phyloP scores from a whole-genome alignment of 2,888 invertebrate species.

The Hirtodrosophila trivittata region DNA sequence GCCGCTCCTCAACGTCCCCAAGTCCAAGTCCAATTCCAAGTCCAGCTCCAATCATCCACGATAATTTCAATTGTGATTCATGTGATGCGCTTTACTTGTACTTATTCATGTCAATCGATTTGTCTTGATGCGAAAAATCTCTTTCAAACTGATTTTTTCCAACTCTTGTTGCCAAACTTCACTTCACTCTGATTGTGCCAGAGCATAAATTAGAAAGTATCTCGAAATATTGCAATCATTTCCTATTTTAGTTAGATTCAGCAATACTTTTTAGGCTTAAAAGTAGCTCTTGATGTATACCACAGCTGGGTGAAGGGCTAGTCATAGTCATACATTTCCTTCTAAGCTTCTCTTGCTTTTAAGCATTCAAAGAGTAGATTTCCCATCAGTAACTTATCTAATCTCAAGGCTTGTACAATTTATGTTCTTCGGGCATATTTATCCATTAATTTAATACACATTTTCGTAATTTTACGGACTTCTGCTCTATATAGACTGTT shows the following conservation, averaged over 20 bases:
- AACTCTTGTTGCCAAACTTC: constrained; percentile 8
- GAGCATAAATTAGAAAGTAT: not conserved
- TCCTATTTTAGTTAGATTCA: too few species aligned
- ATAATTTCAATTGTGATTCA: constrained; percentile 73
- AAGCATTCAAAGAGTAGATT: too few species aligned
- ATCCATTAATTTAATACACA: not conserved
- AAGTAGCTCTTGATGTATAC: too few species aligned
- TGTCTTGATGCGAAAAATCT: constrained; percentile 18
- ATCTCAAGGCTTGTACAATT: too few species aligned
- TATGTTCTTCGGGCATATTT: too few species aligned
- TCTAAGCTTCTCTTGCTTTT: too few species aligned
- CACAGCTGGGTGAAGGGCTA: too few species aligned
- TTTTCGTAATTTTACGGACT: not conserved
- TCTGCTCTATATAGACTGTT: not conserved
- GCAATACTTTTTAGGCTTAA: too few species aligned
- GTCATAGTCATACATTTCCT: too few species aligned
- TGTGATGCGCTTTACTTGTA: constrained; percentile 51
- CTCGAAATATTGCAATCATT: too few species aligned
- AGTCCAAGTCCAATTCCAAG: not conserved
- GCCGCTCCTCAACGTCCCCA: not conserved
- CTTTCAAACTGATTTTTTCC: constrained; percentile 1
- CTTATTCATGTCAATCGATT: constrained; percentile 10
- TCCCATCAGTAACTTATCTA: too few species aligned
- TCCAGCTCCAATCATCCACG: constrained; percentile 14
- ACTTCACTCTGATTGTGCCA: not conserved